Percentiles rank a stretch among this genome's conserved stretches.
phyloP scores from a whole-genome alignment of 37 sponge, comb jelly and placozoan species.

The Agelas oroides region DNA sequence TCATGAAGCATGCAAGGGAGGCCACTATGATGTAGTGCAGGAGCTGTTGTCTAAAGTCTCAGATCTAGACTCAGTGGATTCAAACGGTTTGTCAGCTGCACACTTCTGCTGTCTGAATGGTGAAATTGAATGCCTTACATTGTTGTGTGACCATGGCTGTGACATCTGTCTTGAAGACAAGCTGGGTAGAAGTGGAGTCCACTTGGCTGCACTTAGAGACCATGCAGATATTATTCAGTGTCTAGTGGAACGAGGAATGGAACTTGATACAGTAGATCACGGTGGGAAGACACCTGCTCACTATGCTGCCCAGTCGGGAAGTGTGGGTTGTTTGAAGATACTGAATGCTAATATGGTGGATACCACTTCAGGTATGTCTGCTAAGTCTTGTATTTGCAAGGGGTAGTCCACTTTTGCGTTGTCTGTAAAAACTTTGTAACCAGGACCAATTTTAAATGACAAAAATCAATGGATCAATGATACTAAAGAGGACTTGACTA shows the following conservation, averaged over 20 bases:
- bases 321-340: conserved; percentile 42
- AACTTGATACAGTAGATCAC: conserved; percentile 65
- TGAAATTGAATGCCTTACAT: conserved; percentile 63
- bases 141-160: conserved; percentile 63
- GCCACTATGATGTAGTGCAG: conserved; percentile 57
- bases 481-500: too few species aligned
- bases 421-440: too few species aligned
- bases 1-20: conserved; percentile 82
- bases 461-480: too few species aligned
- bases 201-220: conserved; percentile 70
- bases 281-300: conserved; percentile 79
- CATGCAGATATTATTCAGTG: conserved; percentile 62
- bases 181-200: conserved; percentile 58
- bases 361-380: conserved; percentile 27
- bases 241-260: conserved; percentile 73
- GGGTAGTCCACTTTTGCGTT: too few species aligned
- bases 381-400: not conserved
- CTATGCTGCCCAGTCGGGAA: conserved; percentile 70
- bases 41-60: conserved; percentile 39
- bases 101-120: conserved; percentile 81
- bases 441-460: too few species aligned
- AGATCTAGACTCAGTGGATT: conserved; percentile 68
- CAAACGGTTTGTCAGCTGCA: conserved; percentile 62
- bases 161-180: conserved; percentile 72
- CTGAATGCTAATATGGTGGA: conserved; percentile 56